Percentiles rank a stretch among this genome's conserved stretches.
These are phyloP conservation scores for Darevskia mixta DNA, from an alignment of 2,797 vertebrate genomes.

Conservation along the genomic window DNA sequence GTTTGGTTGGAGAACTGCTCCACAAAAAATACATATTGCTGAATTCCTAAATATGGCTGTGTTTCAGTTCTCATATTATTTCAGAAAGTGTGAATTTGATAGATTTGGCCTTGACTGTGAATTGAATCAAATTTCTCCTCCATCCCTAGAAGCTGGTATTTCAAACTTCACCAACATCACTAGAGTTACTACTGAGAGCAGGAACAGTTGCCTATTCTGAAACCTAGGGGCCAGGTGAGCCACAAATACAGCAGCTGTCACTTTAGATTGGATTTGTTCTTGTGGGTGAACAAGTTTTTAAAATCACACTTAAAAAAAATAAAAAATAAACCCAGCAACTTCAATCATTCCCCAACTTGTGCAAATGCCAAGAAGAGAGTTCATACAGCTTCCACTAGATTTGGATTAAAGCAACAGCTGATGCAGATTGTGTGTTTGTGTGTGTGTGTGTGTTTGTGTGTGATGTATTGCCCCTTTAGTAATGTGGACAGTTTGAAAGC, in stretches of 20 bases:
- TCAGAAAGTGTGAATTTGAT: too few relatives aligned
- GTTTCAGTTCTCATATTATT: too few relatives aligned
- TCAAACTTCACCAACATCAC: background rate
- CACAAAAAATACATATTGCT: too few relatives aligned
- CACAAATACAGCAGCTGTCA: background rate
- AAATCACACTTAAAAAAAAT: background rate
- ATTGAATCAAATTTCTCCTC: too few relatives aligned
- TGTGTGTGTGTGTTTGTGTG: background rate
- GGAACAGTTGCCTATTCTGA: background rate
- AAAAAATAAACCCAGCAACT: background rate
- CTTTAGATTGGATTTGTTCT: background rate
- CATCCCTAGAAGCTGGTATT: background rate
- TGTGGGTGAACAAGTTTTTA: background rate
- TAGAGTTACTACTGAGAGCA: background rate
- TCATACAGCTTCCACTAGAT: conserved; percentile 26
- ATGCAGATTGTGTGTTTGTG: conserved; percentile 45
- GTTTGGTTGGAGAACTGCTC: too few relatives aligned
- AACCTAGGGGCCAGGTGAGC: background rate
- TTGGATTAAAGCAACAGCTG: background rate
- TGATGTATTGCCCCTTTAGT: conserved; percentile 57
- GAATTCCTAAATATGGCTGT: too few relatives aligned
- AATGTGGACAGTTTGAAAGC: conserved; percentile 53
- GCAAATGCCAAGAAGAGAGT: conserved; percentile 54
- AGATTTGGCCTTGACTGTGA: too few relatives aligned
- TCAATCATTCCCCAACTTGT: background rate